Base-by-base conservation (phyloP, 2,113 vertebrate genomes). In the Eira barbara region DNA sequence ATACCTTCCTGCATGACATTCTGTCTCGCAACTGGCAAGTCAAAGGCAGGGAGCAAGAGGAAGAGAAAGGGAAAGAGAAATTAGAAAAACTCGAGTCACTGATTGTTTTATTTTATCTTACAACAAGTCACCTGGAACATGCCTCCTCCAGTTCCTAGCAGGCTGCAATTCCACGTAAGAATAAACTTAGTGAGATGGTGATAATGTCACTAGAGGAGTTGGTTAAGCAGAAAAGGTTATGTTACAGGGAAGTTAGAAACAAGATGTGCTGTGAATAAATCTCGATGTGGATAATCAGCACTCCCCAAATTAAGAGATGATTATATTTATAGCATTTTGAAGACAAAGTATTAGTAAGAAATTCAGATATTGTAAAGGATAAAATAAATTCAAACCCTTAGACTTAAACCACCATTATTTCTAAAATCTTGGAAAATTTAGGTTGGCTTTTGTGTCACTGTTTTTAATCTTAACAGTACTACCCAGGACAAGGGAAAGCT, bases 151-250 rank as follows among this genome's bases (percentile, higher is more conserved):
- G 52, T 89, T 97, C 61, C 78, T 95, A 63, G 86, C 20, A 57
- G 73, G 89, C 61, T 97, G 61, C 29, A 85, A 42, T 89, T 83
- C 95, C 82, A 29, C 18, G 14, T 89, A 96, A 94, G 96, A 97
- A 97, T 69, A 85, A 94, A 91, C 34, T 31, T 89, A 84, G 42
- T 81, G 91, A 91, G 82, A 95, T 89, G 89, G 86, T 89, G 93
- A 92, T 91, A 98, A 96, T 95, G 95, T 97, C 97, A 93, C 87
- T 52, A 36, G 45, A 92, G 86, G 80, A 96, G 45, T 69, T 98
- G 81, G 83, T 95, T 95, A 73, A 96, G 83, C 92, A 97, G 96
- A 92, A 96, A 97, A 97, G 94, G 65, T 94, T 97, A 94, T 4
- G 3, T 91, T 96, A 91, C 63, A 31, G 6, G 29, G 25, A 97